Conservation (phyloP, 2,797 vertebrate species). For the Neolamprologus multifasciatus region DNA sequence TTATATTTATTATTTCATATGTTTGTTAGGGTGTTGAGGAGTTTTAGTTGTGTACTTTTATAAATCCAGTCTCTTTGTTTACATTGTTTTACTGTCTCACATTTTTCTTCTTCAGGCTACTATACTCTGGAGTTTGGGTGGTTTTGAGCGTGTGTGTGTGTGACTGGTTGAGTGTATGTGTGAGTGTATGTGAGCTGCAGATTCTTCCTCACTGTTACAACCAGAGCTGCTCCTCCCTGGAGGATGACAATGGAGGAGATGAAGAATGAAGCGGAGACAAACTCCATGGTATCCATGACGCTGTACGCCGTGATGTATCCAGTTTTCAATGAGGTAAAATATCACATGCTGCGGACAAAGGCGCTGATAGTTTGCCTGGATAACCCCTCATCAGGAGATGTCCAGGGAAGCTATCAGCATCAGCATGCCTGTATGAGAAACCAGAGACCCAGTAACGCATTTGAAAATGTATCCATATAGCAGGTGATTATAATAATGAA, state of each 20-base stretch:
- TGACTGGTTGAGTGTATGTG: constrained; percentile 49
- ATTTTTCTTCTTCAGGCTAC: constrained; percentile 22
- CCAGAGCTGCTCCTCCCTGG: constrained; percentile 83
- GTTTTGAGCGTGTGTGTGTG: constrained; percentile 30
- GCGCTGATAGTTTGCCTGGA: not conserved
- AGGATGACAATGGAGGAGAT: constrained; percentile 99
- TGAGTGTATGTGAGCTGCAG: constrained; percentile 76
- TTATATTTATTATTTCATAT: not conserved
- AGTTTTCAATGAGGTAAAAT: constrained; percentile 93
- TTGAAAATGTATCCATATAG: not conserved
- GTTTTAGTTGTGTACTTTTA: not conserved
- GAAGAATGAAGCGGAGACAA: constrained; percentile 99
- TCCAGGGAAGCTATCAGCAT: not conserved
- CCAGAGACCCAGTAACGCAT: not conserved
- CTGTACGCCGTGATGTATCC: constrained; percentile 99
- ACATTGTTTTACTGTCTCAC: not conserved
- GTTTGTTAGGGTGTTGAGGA: not conserved
- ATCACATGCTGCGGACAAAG: not conserved
- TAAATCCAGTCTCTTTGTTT: not conserved
- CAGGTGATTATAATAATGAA: not conserved
- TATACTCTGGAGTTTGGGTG: constrained; percentile 39
- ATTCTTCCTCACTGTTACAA: constrained; percentile 56
- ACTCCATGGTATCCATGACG: constrained; percentile 99
- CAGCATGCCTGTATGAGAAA: not conserved
- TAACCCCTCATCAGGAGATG: not conserved